Base-by-base conservation (phyloP, 2,888 invertebrate species). In the Drosophila mulleri region DNA sequence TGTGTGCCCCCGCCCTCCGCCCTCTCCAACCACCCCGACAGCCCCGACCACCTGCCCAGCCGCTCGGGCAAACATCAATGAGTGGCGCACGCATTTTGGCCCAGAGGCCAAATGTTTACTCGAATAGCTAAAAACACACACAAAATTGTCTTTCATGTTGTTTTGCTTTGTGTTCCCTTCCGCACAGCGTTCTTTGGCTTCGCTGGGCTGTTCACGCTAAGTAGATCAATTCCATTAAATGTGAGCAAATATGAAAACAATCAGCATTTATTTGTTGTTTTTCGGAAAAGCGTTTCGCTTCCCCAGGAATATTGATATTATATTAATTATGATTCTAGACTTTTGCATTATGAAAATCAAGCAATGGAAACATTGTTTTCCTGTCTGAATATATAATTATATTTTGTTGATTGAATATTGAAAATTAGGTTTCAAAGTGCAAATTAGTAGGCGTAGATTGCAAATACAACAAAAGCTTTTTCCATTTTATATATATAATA, bases 131-230 rank as follows among this genome's bases (percentile, higher is more conserved):
- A 42, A 42, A 23, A n/a, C 41, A 41, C 20, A 18, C 18, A n/a
- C 12, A 52, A 53, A 54, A 50, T 57, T 58, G 32, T 47, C 58
- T 67, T 59, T 73, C 54, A 75, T 57, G 23, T 48, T 45, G 45
- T 11, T 18, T 11, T 18, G 41, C 41, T 6, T 26, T 35, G 45
- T 62, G 57, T 57, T 35, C 44, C 14, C 20, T 62, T 14, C 14
- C 6, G 11, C 5, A 14, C 1, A 35, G 5, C 18, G 18, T 35
- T 18, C 39, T 23, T 45, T 35, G 11, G 26, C 47, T 58, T 26
- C 53, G 35, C 29, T 3, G 11, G 12, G 35, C 20, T 2, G 11
- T 16, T 18, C 8, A n/a, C 9, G 23, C n/a, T 16, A 47, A 66
- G 7, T 23, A 44, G 18, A n/a, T 2, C 1, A 37, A 60, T 29